Evolutionary conservation across 2,888 invertebrate genomes (phyloP), one percentile per base, ranked within the genome.

Genomic region (Acheta domesticus): DNA sequence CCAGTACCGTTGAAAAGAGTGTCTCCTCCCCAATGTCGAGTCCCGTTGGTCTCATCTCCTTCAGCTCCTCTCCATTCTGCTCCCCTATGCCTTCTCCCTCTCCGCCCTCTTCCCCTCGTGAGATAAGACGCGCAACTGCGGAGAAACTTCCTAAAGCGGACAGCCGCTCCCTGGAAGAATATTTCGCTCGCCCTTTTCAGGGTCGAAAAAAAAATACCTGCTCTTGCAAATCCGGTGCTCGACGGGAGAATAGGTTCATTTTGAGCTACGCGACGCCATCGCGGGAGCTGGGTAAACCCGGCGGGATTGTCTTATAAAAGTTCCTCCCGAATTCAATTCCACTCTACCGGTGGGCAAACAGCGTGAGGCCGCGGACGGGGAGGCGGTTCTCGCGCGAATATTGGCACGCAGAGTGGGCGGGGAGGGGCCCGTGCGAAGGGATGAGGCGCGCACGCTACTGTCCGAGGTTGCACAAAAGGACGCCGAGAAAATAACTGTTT

Each of bases 141-240:
- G 14, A 62, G n/a, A n/a, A 62, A 62, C 62, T 62, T 62, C 62
- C 36, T 14, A n/a, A 14, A 62, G 14, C n/a, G 62, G 62, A 62
- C 36, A 36, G 8, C 36, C 36, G 36, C 36, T 1, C 36, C 36
- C 36, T 36, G 36, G 36, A 36, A 36, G 36, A 36, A 36, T 36
- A 36, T 62, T 62, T 62, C 16, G 14, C 62, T 62, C 62, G 4
- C n/a, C 62, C 62, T n/a, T 62, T 62, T n/a, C 36, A 5, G 36
- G 36, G 36, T 8, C 36, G 36, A 36, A 36, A 36, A 36, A 62
- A 62, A 62, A 62, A 62, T 62, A 62, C 62, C 62, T 62, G 62
- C n/a, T 62, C 62, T 36, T 62, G 62, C 62, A 62, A 62, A 62
- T 62, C 62, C 62, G 62, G 62, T n/a, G 62, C 62, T 62, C 62